Base-by-base conservation (phyloP, 1,140 invertebrate genomes). In the Luehdorfia chinensis region DNA sequence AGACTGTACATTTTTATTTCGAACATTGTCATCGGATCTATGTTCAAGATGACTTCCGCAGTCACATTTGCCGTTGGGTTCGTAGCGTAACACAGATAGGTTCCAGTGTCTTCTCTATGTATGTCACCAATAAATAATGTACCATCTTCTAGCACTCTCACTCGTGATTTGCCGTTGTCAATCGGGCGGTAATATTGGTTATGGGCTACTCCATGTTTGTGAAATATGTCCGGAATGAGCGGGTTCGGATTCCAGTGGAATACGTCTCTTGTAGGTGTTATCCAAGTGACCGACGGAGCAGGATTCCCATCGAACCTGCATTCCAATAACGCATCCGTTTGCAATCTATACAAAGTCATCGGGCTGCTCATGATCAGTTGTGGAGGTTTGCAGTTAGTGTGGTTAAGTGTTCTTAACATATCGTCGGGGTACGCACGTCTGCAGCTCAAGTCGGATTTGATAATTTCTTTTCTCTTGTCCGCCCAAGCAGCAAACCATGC, bases 1-100 rank as follows among this genome's bases (percentile, higher is more conserved):
- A 97, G 90, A 75, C 95, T 97, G 44, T 93, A 89, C 27, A 97
- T 92, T 77, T 96, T 94, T 14, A 97, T 93, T 45, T 93, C 90
- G 60, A 92, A 91, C 84, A 95, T 92, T 33, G 93, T 94, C 63
- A 93, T 91, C 2, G 93, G 93, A 80, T 96, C 94, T 73, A 96
- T 92, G 54, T 92, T 92, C 5, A 96, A 85, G 15, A 91, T 90
- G 12, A 95, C 90, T 64, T 90, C 91, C 4, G 90, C 88, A 3
- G 93, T 94, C 2, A 90, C 80, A 73, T 96, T 97, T 19, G 92
- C 92, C 34, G 94, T 89, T 6, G 94, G 91, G 85, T 97, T 97
- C 47, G 92, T 91, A 8, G 94, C 95, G 64, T 93, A 92, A 73
- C 97, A 98, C 25, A 92, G 91, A 83, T 97, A 98, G 25, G 91